phyloP scores from a whole-genome alignment of 2,797 vertebrate genomes.

The Euthynnus affinis region DNA sequence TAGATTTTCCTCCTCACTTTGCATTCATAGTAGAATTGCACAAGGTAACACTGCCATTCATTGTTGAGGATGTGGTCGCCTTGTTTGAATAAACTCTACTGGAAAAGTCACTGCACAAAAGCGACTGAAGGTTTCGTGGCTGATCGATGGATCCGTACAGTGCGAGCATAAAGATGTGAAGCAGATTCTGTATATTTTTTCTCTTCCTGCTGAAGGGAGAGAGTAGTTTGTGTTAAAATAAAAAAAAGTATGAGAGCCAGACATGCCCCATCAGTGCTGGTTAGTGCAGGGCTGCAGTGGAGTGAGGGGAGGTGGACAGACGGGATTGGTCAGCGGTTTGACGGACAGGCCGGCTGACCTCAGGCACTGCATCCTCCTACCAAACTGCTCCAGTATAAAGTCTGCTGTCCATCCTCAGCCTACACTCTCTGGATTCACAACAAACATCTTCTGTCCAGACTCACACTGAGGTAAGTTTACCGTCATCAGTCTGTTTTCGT shows the following conservation, averaged over 20 bases:
- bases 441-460: conserved; percentile 6
- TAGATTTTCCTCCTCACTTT: too few species aligned
- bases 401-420: conserved; percentile 37
- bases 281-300: conserved; percentile 49
- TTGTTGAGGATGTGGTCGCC: too few species aligned
- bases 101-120: too few species aligned
- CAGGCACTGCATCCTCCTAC: conserved; percentile 37
- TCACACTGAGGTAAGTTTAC: conserved; percentile 47
- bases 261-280: conserved; percentile 1
- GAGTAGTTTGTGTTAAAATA: background rate
- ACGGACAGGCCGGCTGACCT: conserved; percentile 66
- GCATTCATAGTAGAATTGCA: too few species aligned
- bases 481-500: background rate
- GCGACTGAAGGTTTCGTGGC: too few species aligned
- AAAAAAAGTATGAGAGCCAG: conserved; percentile 5
- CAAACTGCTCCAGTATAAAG: conserved; percentile 70
- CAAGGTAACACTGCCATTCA: too few species aligned
- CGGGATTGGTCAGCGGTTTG: conserved; percentile 74
- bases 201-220: too few species aligned
- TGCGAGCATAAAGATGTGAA: too few species aligned
- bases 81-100: too few species aligned
- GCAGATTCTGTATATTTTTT: too few species aligned
- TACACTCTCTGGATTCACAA: conserved; percentile 42
- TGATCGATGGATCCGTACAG: too few species aligned
- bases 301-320: conserved; percentile 70